Base-by-base conservation (phyloP, 2,797 vertebrate species). In the Diplodus sargus region DNA sequence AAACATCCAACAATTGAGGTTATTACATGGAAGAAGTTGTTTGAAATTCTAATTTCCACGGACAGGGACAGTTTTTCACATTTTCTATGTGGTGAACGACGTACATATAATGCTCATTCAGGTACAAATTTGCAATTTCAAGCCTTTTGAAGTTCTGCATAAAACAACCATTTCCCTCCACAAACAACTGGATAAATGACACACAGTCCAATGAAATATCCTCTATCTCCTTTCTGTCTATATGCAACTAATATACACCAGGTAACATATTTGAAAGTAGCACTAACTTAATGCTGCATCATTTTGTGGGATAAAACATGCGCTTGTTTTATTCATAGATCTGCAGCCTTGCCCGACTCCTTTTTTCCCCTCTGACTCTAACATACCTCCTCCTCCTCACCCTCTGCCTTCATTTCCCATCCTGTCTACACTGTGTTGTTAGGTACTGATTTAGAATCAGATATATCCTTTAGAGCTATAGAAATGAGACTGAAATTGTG, bases 301-400 rank as follows among this genome's bases (percentile, higher is more conserved):
- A 68, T 63, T 39, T 73, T 60, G 23, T 69, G 42, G 56, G 59
- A 42, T 14, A 39, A 74, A 68, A 64, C 69, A 52, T 34, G n/a
- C 34, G 63, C 39, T 65, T 79, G 34, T 68, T 60, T 76, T 71
- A 85, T 74, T 78, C 61, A 71, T 74, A 18, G 23, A 2, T 60
- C 34, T 73, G 53, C 30, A 65, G 49, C 52, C 53, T 72, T 60
- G 22, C 15, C 25, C 30, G 23, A n/a, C 14, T 63, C 5, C 2
- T 42, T 54, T 23, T 28, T 57, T 58, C 23, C 34, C 17, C 17
- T 51, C 6, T 20, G 9, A 22, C 14, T 62, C 22, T 15, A 34
- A 23, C 10, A 57, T 51, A 20, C 39, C 15, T 58, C 39, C 17
- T 67, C 34, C 18, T 25, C 6, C 47, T 34, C 45, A 13, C 62